Conservation (phyloP, 2,797 vertebrate species). For the Lagodon rhomboides region DNA sequence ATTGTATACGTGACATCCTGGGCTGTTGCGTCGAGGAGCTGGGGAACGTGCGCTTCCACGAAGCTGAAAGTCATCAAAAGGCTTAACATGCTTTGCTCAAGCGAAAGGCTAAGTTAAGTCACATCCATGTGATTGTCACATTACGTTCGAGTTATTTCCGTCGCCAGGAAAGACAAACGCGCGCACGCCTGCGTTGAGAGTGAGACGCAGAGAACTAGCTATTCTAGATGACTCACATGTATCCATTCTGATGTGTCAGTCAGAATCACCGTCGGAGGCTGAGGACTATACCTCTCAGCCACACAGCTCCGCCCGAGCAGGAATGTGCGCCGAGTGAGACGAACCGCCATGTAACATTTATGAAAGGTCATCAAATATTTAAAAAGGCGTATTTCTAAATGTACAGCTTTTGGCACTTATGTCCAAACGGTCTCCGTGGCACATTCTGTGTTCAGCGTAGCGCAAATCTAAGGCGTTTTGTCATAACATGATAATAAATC, state of each 20-base stretch:
- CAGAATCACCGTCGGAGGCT: slow-evolving; percentile 1
- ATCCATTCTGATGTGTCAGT: slow-evolving; percentile 20
- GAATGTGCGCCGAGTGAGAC: slow-evolving; percentile 13
- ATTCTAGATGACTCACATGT: slow-evolving; percentile 2
- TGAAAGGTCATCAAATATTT: slow-evolving; percentile 56
- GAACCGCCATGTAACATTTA: slow-evolving; percentile 55
- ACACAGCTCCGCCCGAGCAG: neutral
- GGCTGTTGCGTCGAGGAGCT: neutral
- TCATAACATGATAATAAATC: no score
- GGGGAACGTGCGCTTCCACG: neutral
- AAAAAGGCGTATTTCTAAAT: slow-evolving; percentile 39
- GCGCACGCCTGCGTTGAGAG: neutral
- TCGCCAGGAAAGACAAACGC: neutral
- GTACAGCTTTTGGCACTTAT: slow-evolving; percentile 47
- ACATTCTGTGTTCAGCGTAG: neutral
- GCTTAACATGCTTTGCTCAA: neutral
- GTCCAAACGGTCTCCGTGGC: neutral
- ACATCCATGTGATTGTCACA: neutral
- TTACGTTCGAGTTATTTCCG: neutral
- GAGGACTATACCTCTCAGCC: neutral
- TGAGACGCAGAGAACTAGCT: neutral
- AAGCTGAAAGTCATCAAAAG: slow-evolving; percentile 13
- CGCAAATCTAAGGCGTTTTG: neutral
- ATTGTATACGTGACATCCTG: slow-evolving; percentile 3
- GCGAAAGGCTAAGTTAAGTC: neutral